Evolutionary conservation across 2,888 invertebrate species (phyloP).

Genomic region (Pandemis cinnamomeana): DNA sequence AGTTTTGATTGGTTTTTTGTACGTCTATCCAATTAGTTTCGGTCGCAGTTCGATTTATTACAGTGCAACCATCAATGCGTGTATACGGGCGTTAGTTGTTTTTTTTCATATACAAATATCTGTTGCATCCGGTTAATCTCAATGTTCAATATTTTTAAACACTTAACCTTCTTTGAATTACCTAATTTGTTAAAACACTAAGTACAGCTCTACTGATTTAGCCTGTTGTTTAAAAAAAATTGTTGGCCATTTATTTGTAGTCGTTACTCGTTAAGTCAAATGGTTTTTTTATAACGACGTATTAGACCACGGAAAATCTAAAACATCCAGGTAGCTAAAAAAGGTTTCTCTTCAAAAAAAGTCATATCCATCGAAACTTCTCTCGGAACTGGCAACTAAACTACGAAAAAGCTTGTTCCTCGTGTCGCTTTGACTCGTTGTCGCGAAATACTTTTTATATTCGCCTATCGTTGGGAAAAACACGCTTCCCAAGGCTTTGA

Average conservation of each 20-base stretch:
- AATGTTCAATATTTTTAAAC: no score
- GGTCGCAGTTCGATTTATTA: slow-evolving; percentile 24
- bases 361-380: background rate
- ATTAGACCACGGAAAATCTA: background rate
- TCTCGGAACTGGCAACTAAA: background rate
- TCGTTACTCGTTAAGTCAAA: no score
- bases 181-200: no score
- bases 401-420: slow-evolving; percentile 7
- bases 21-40: slow-evolving; percentile 36
- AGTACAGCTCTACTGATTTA: no score
- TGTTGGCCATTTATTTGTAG: no score
- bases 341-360: background rate
- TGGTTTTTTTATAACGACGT: no score
- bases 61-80: slow-evolving; percentile 17
- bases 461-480: slow-evolving; percentile 3
- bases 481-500: background rate
- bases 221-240: no score
- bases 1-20: slow-evolving; percentile 35
- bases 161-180: no score
- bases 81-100: background rate
- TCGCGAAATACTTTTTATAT: background rate
- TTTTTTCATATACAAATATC: background rate
- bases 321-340: background rate
- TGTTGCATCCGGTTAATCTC: no score
- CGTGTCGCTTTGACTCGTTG: background rate